A percentile compares a stretch with the other conserved stretches of the same genome.
Conservation (phyloP, 2,888 invertebrate genomes). For the Drosophila stalkeri region DNA sequence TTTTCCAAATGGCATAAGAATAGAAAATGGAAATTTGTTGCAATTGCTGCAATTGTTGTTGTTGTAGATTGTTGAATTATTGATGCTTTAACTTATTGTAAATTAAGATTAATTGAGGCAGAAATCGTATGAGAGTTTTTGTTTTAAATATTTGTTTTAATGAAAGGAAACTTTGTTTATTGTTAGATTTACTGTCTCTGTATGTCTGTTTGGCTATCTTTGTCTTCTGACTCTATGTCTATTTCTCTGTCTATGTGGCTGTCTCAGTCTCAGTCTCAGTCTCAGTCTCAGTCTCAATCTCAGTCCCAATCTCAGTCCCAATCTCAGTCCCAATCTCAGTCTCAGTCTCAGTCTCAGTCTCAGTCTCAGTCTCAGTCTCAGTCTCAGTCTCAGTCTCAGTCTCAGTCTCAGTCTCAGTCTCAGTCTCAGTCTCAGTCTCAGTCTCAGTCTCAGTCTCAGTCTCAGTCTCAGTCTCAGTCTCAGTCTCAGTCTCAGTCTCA, state of each 20-base stretch:
- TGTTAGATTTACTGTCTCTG: not conserved
- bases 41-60: slow-evolving; percentile 12
- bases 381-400: no score
- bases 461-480: no score
- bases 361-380: not conserved
- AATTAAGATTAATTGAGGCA: slow-evolving; percentile 66
- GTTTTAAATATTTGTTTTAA: not conserved
- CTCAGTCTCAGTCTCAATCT: not conserved
- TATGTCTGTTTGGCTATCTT: not conserved
- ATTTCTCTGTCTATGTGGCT: not conserved
- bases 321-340: not conserved
- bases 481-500: no score
- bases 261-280: not conserved
- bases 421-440: no score
- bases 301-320: not conserved
- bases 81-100: slow-evolving; percentile 37
- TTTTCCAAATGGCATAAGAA: slow-evolving; percentile 44
- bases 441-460: no score
- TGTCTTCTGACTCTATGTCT: not conserved
- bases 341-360: not conserved
- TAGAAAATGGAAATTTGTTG: slow-evolving; percentile 26
- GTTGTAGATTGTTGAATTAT: slow-evolving; percentile 49
- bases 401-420: no score
- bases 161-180: no score
- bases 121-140: slow-evolving; percentile 18